Conservation (phyloP, 2,888 invertebrate species). For the Pandemis corylana region DNA sequence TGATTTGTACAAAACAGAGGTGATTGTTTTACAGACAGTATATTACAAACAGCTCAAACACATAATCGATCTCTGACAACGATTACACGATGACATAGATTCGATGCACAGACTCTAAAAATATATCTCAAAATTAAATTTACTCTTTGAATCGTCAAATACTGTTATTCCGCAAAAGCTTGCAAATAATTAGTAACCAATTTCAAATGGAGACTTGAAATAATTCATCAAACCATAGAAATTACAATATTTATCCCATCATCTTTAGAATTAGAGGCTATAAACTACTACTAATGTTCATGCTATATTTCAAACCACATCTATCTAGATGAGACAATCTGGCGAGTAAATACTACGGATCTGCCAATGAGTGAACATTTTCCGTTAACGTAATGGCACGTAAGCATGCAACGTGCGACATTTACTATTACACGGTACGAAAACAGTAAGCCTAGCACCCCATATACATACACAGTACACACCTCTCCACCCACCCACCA, state of each 20-base stretch:
- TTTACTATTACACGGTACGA: constrained; percentile 54
- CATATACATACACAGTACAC: constrained; percentile 23
- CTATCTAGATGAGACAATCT: constrained; percentile 51
- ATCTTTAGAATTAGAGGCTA: constrained; percentile 61
- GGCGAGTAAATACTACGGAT: constrained; percentile 58
- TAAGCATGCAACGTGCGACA: constrained; percentile 63
- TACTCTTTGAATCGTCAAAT: constrained; percentile 22
- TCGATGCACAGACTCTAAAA: constrained; percentile 29
- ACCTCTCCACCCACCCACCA: constrained; percentile 39
- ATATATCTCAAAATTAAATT: constrained; percentile 13
- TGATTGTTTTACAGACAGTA: neutral
- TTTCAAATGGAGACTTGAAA: constrained; percentile 11
- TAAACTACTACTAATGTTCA: constrained; percentile 70
- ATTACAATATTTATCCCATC: constrained; percentile 54
- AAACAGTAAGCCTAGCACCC: constrained; percentile 60
- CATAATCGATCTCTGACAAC: constrained; percentile 17
- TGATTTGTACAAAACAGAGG: constrained; percentile 20
- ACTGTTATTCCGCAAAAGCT: constrained; percentile 14
- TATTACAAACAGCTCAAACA: neutral
- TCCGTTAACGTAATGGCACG: constrained; percentile 55
- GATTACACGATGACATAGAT: constrained; percentile 3
- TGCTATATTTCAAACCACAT: constrained; percentile 65
- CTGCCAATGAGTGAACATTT: constrained; percentile 57
- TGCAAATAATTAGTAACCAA: constrained; percentile 15
- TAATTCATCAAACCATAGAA: constrained; percentile 21